Evolutionary conservation across 92 coral and sea anemone genomes (phyloP).

Genomic region (Phenganax stokvisi): DNA sequence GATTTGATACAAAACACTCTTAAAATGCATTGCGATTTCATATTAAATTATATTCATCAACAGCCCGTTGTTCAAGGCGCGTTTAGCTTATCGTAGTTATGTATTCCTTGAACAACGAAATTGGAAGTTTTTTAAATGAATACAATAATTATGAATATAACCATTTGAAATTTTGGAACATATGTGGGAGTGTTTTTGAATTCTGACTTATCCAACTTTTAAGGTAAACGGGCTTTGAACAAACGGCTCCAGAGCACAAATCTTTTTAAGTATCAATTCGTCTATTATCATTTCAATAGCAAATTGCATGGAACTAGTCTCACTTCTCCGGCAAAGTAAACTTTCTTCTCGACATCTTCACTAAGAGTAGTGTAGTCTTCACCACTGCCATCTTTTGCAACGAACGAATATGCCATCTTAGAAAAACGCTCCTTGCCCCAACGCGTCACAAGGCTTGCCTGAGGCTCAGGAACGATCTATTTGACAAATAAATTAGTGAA

Average conservation of each 20-base stretch:
- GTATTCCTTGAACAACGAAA: neutral
- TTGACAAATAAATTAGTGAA: neutral
- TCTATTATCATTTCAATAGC: neutral
- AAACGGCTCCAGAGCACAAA: too few species aligned
- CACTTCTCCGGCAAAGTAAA: slow-evolving; percentile 96
- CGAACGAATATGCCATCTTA: slow-evolving; percentile 92
- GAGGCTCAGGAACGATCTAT: slow-evolving; percentile 70
- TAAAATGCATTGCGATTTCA: too few species aligned
- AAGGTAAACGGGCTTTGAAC: too few species aligned
- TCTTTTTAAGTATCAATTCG: too few species aligned
- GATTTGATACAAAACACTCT: too few species aligned
- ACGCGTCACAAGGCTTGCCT: slow-evolving; percentile 66
- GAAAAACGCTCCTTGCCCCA: slow-evolving; percentile 81
- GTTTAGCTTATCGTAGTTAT: neutral
- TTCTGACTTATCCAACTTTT: too few species aligned
- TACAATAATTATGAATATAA: too few species aligned
- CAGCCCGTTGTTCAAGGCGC: neutral
- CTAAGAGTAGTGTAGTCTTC: slow-evolving; percentile 80
- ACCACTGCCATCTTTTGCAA: slow-evolving; percentile 79
- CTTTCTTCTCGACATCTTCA: slow-evolving; percentile 56
- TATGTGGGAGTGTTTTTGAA: too few species aligned
- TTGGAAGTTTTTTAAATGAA: neutral
- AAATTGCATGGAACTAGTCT: neutral
- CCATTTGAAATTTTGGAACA: too few species aligned
- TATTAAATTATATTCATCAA: too few species aligned